Evolutionary conservation across 1,140 invertebrate genomes (phyloP), one percentile per base, ranked within the genome.

Genomic region (Battus philenor): DNA sequence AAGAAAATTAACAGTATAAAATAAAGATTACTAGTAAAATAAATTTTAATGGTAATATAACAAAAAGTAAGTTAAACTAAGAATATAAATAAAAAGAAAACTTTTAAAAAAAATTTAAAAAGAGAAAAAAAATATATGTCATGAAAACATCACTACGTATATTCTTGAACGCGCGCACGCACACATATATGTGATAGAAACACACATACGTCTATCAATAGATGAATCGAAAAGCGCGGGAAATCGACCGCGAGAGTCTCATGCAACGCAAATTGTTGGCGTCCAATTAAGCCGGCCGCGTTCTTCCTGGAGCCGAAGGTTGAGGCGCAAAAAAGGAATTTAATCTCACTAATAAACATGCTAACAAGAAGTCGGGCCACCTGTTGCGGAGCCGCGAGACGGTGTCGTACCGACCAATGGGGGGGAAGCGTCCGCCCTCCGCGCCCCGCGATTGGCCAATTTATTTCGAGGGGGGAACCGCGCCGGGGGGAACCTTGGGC

Each of bases 271-370:
- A 77, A 71, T 71, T 57, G 61, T 75, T 66, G 65, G 52, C 50
- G 54, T 65, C 51, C 64, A 67, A 76, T 70, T 66, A 66, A 54
- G 31, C 12, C 45, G 17, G 45, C 13, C 45, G 59, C 54, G 50
- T 59, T 63, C 57, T 57, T 59, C 56, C 54, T 51, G 47, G 44
- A 30, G 53, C 33, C 51, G 54, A 54, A 66, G 70, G 64, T 68
- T 57, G 68, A 60, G 62, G 61, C 58, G 17, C 68, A 63, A 69
- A 82, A 81, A 82, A 79, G 58, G 69, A 76, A 81, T 77, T 82
- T 79, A 85, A 85, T 83, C 77, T 68, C 54, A 54, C 78, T 85
- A 85, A 85, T 85, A 82, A 82, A 81, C 78, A 81, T 72, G 75
- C 73, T 81, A 81, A 85, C 75, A 85, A 71, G 71, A 70, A 71